A percentile compares a stretch with the other conserved stretches of the same genome.
These are phyloP conservation scores for Chrysomallon squamiferum DNA, from an alignment of 1,140 invertebrate genomes.

Conservation along the genomic window DNA sequence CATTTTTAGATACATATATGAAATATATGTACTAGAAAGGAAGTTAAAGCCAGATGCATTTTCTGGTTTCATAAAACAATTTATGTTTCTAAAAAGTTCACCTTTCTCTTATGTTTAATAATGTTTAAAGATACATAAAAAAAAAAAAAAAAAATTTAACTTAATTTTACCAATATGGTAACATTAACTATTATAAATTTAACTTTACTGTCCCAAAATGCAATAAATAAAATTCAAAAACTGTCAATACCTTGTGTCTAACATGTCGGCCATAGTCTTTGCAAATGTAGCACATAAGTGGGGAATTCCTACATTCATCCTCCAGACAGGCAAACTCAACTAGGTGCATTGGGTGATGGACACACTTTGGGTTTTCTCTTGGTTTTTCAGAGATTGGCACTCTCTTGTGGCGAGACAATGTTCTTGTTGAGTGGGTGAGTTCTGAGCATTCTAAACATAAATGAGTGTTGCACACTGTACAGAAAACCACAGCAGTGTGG, in stretches of 20 bases:
- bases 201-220: too few relatives aligned
- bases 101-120: too few relatives aligned
- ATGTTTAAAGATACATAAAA: too few relatives aligned
- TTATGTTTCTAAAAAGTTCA: too few relatives aligned
- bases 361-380: constrained; percentile 70
- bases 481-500: constrained; percentile 70
- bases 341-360: constrained; percentile 68
- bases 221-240: not conserved
- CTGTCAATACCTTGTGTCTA: constrained; percentile 66
- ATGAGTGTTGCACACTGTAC: constrained; percentile 69
- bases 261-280: constrained; percentile 71
- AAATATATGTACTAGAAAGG: too few relatives aligned
- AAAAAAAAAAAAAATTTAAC: too few relatives aligned
- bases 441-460: constrained; percentile 70
- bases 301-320: constrained; percentile 67
- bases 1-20: too few relatives aligned
- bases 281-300: constrained; percentile 71
- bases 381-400: constrained; percentile 72
- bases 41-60: too few relatives aligned
- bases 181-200: too few relatives aligned
- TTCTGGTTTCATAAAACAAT: too few relatives aligned
- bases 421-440: constrained; percentile 69
- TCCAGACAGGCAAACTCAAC: constrained; percentile 72
- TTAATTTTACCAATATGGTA: too few relatives aligned
- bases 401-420: constrained; percentile 68